Percentiles rank a stretch among this genome's conserved stretches.
phyloP scores from a whole-genome alignment of 2,113 vertebrate species.

The Callithrix jacchus region DNA sequence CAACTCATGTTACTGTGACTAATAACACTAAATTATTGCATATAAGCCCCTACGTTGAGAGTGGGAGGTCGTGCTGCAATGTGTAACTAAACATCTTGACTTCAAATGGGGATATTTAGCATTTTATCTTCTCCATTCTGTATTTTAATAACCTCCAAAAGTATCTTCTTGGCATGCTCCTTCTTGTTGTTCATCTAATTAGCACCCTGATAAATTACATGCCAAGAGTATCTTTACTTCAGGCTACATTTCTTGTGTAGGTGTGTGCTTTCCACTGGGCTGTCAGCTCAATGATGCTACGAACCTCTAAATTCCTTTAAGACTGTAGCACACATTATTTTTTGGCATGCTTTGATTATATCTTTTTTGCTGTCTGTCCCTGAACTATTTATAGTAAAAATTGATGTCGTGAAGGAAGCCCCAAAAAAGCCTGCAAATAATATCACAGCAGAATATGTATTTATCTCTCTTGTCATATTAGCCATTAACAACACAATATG shows the following conservation, averaged over 20 bases:
- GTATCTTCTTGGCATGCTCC: conserved; percentile 33
- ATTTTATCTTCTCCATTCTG: neutral
- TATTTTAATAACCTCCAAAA: neutral
- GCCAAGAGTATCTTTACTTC: conserved; percentile 13
- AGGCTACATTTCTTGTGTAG: conserved; percentile 54
- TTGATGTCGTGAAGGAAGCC: conserved; percentile 39
- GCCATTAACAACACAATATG: conserved; percentile 65
- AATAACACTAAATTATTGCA: neutral
- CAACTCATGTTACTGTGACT: neutral
- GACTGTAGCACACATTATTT: neutral
- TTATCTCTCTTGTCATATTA: conserved; percentile 66
- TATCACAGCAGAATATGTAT: conserved; percentile 69
- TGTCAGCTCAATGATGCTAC: conserved; percentile 51
- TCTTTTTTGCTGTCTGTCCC: conserved; percentile 64
- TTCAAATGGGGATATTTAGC: neutral
- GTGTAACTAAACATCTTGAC: neutral
- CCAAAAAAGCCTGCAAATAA: conserved; percentile 47
- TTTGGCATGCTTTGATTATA: conserved; percentile 64
- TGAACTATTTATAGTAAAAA: conserved; percentile 74
- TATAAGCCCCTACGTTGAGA: neutral
- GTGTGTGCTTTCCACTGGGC: conserved; percentile 60
- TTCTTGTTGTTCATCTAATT: conserved; percentile 67
- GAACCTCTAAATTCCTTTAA: conserved; percentile 25
- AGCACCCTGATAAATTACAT: conserved; percentile 64
- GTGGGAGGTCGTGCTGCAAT: neutral